Percentiles rank a stretch among this genome's conserved stretches.
Evolutionary conservation across 1,140 invertebrate genomes (phyloP).

Genomic region (Trinorchestia longiramus): DNA sequence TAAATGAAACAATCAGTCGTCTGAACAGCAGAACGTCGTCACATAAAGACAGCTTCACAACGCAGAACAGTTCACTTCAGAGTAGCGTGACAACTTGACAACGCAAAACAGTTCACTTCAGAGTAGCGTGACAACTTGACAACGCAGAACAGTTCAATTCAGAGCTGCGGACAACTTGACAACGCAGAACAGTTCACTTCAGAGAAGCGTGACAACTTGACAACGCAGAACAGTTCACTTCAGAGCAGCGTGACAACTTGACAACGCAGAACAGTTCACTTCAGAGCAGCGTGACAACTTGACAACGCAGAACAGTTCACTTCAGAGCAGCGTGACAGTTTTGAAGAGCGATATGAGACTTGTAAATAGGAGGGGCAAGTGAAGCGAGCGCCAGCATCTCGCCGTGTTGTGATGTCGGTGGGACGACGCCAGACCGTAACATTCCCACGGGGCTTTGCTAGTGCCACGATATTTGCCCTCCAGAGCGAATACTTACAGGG

Average conservation of each 20-base stretch:
- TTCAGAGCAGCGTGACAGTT: neutral
- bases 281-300: neutral
- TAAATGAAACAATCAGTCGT: no score
- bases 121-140: neutral
- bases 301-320: neutral
- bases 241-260: neutral
- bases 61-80: neutral
- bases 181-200: neutral
- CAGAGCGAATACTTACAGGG: conserved; percentile 18
- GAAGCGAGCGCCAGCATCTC: neutral
- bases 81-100: neutral
- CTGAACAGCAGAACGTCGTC: neutral
- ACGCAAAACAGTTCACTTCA: neutral
- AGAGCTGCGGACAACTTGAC: neutral
- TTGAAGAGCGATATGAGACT: neutral
- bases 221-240: neutral
- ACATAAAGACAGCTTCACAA: neutral
- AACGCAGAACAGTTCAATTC: neutral
- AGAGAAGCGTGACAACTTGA: neutral
- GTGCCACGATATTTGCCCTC: conserved; percentile 9
- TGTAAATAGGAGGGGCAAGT: neutral
- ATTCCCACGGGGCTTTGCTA: conserved; percentile 41
- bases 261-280: neutral
- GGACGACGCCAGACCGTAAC: neutral
- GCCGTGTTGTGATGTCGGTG: neutral